Conservation (phyloP, 2,797 vertebrate species). For the Sebastes iracundus region DNA sequence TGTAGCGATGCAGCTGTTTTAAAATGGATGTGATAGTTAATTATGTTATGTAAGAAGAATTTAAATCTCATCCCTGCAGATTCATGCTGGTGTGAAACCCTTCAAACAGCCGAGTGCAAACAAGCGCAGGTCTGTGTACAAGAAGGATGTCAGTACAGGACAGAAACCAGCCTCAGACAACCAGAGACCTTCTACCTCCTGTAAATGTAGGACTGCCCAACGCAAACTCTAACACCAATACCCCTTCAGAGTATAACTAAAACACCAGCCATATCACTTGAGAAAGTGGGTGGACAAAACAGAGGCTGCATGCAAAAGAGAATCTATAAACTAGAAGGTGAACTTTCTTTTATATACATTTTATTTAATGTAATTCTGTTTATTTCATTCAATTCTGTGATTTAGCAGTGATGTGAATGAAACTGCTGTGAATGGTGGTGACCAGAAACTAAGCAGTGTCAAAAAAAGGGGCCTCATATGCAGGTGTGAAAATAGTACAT, state of each 20-base stretch:
- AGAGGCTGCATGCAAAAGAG: neutral
- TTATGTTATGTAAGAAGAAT: conserved; percentile 67
- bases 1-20: conserved; percentile 41
- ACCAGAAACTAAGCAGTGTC: neutral
- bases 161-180: conserved; percentile 56
- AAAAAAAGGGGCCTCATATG: conserved; percentile 12
- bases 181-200: conserved; percentile 52
- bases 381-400: conserved; percentile 13
- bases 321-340: neutral
- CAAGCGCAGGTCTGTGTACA: conserved; percentile 48
- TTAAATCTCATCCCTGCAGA: conserved; percentile 73
- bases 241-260: conserved; percentile 23
- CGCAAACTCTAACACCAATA: conserved; percentile 72
- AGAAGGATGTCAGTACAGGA: conserved; percentile 38
- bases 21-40: conserved; percentile 50
- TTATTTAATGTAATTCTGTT: conserved; percentile 10
- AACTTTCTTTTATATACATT: neutral
- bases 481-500: conserved; percentile 21
- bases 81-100: conserved; percentile 61
- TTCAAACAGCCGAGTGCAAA: conserved; percentile 65
- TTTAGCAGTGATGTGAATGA: conserved; percentile 30
- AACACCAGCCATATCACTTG: neutral
- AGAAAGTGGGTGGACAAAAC: neutral
- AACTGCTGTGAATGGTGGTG: conserved; percentile 18
- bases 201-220: conserved; percentile 49